Evolutionary conservation across 1,140 invertebrate species (phyloP), one percentile per base, ranked within the genome.

Genomic region (Drosophila mayri): DNA sequence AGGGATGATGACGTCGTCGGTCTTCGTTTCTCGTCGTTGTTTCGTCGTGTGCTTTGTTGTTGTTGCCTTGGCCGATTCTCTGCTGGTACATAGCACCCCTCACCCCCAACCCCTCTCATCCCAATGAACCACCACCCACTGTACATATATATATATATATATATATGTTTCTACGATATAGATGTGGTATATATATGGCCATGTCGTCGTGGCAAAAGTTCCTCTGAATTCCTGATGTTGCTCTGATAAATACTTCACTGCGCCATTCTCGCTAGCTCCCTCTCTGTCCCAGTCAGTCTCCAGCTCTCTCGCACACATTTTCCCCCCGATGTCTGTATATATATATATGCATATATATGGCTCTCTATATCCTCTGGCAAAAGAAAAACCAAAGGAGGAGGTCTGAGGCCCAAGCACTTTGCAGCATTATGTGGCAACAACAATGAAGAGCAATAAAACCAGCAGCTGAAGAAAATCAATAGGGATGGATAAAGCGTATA

Each of bases 151-250:
- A 46, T 50, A 50, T 52, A 41, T 79, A 47, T 28, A 41, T 65
- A 59, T 76, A 47, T 64, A n/a, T 61, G 54, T 64, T 44, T 62
- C 37, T 57, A 38, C 44, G 18, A 66, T 44, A 25, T 68, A 65
- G 50, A 75, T 43, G 60, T 71, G 68, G 68, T 37, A 12, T 76
- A 71, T 68, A 71, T 68, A 60, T 62, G 66, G 49, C 76, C 52
- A 81, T 37, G 55, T 50, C 75, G 65, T 58, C 52, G 79, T 67
- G 63, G 84, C 67, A 76, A 76, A 79, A 76, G 79, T 84, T 91
- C 82, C 75, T 91, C 87, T 91, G 87, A 91, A 91, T 91, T 91
- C 86, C 87, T 91, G 87, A 91, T 91, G 87, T 91, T 91, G 63
- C 82, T 91, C 83, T 91, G 87, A 91, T 91, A 91, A 91, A 91